Base-by-base conservation (phyloP, 2,113 vertebrate species). In the Podarcis raffonei region DNA sequence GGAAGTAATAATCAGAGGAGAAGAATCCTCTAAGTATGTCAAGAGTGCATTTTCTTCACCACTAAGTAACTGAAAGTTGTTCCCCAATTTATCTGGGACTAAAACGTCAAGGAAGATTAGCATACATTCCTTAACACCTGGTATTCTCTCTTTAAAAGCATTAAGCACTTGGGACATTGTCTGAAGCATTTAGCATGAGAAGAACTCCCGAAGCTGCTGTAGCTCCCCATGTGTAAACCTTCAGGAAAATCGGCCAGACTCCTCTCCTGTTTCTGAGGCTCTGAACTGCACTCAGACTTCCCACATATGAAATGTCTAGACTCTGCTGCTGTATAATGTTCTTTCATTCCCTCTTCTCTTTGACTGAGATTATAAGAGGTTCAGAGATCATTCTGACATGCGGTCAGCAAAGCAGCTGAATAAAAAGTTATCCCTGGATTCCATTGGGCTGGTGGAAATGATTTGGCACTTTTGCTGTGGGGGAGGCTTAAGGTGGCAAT, bases 321-420 rank as follows among this genome's bases (percentile, higher is more conserved):
- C 66, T 42, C n/a, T 93, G 89, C 93, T 93, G 90, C 93, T 84
- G 89, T 74, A 93, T 94, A 91, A 89, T 93, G 83, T 89, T 89
- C 94, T 93, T 89, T 74, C 90, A 92, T 95, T 96, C 94, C 90
- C 90, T 92, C 89, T 94, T 85, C 23, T 89, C 91, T 53, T 90
- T 93, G 92, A 92, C 82, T 78, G 74, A 93, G 92, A 90, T 87
- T 79, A 53, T 82, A 87, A 90, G 91, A 94, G 91, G 90, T 89
- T 57, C 91, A 95, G 90, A 77, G 86, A 82, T 85, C 22, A 79
- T 84, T 42, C 89, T 92, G 89, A 92, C 87, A 84, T 80, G 68
- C 87, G 92, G 87, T 86, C 87, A 92, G 71, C 89, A 0, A 0
- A 93, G 91, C 78, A 82, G 3, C 20, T 53, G 84, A 84, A 92